Evolutionary conservation across 2,888 invertebrate genomes (phyloP).

Genomic region (Lydus trimaculatus): DNA sequence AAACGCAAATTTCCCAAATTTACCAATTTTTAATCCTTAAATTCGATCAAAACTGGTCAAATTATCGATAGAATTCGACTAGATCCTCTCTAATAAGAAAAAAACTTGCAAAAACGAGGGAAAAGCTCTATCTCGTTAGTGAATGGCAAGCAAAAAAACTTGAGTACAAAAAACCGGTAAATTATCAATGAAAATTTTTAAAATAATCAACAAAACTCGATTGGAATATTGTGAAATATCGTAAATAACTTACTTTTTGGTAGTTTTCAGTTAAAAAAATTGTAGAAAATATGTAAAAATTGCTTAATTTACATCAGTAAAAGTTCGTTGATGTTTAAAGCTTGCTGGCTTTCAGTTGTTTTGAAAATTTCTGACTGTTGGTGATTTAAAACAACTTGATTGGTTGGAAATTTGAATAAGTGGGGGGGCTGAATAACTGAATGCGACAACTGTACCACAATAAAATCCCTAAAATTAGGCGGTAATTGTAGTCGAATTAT

Average conservation of each 20-base stretch:
- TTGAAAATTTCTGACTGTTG: slow-evolving; percentile 49
- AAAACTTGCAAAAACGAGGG: neutral
- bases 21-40: neutral
- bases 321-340: slow-evolving; percentile 50
- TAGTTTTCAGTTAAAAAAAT: neutral
- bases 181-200: neutral
- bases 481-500: too few relatives aligned
- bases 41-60: neutral
- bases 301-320: slow-evolving; percentile 40
- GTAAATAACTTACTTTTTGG: slow-evolving; percentile 22
- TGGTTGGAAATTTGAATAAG: slow-evolving; percentile 37
- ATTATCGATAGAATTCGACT: neutral
- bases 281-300: slow-evolving; percentile 29
- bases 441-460: neutral
- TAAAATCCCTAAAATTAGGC: neutral
- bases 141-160: neutral
- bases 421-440: slow-evolving; percentile 8
- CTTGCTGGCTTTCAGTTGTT: slow-evolving; percentile 52
- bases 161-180: neutral
- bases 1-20: neutral
- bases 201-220: neutral
- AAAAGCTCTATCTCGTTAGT: neutral
- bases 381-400: slow-evolving; percentile 40
- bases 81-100: neutral
- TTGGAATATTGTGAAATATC: neutral